Conservation (phyloP, 2,113 vertebrate genomes). For the Ardeotis arabs region DNA sequence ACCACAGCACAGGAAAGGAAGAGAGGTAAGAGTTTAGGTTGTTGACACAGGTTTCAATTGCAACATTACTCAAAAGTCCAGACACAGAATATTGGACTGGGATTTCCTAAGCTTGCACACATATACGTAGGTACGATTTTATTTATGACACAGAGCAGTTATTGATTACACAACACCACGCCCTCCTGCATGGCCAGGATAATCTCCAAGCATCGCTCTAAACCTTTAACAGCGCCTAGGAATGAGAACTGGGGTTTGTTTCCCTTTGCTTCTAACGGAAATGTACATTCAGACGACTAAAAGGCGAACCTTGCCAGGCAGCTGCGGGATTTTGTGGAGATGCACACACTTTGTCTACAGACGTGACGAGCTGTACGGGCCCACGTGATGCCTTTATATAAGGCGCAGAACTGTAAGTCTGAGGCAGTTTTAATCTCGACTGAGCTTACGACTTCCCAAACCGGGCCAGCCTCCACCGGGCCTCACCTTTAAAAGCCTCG, state of each 20-base stretch:
- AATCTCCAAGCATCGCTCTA: not conserved
- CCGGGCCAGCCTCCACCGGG: not conserved
- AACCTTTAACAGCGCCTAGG: no score
- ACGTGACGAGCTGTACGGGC: accelerated
- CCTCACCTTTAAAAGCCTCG: slow-evolving; percentile 95
- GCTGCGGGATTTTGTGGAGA: not conserved
- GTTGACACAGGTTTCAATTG: not conserved
- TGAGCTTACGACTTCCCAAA: accelerated
- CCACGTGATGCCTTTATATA: not conserved
- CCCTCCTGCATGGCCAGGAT: not conserved
- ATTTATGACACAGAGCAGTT: not conserved
- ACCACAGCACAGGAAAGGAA: not conserved
- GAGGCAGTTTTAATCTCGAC: not conserved
- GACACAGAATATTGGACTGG: not conserved
- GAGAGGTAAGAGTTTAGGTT: not conserved
- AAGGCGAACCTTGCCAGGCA: accelerated
- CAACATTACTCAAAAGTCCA: not conserved
- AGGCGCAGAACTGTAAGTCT: not conserved
- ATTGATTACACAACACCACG: not conserved
- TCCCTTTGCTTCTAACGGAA: not conserved
- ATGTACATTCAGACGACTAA: not conserved
- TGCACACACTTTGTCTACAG: accelerated
- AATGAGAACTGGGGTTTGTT: accelerated
- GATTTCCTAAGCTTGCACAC: accelerated
- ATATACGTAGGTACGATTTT: not conserved